Evolutionary conservation across 2,113 vertebrate genomes (phyloP).

Genomic region (Accipiter cooperii): DNA sequence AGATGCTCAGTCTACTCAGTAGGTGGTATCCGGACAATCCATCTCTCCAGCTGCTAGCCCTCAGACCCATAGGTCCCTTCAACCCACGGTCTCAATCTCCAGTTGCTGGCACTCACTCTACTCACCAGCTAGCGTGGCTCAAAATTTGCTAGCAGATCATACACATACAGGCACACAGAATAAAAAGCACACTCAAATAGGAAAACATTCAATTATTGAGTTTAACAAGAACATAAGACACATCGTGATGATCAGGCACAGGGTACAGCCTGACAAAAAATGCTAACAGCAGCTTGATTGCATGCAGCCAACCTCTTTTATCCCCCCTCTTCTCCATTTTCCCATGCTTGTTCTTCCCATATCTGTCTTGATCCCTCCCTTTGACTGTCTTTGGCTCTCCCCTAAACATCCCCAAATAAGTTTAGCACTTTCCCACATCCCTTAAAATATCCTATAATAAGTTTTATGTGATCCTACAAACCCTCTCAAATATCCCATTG

Average conservation of each 20-base stretch:
- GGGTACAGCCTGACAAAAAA: not conserved
- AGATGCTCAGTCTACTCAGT: not conserved
- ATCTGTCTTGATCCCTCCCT: not conserved
- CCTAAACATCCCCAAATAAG: not conserved
- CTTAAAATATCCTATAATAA: not conserved
- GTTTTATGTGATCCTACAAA: not conserved
- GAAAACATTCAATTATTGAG: not conserved
- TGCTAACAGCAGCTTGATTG: not conserved
- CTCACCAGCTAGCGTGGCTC: not conserved
- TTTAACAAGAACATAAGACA: not conserved
- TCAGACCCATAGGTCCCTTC: not conserved
- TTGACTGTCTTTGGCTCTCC: not conserved
- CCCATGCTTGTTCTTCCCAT: not conserved
- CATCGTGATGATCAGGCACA: not conserved
- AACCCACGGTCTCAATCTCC: not conserved
- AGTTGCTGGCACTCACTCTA: not conserved
- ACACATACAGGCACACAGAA: not conserved
- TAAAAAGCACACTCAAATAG: not conserved
- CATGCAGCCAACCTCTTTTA: not conserved
- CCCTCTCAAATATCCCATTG: not conserved
- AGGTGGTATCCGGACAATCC: not conserved
- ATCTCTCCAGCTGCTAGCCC: not conserved
- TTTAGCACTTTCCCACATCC: not conserved
- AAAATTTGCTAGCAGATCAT: not conserved
- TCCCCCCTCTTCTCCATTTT: not conserved